Evolutionary conservation across 1,140 invertebrate species (phyloP), one percentile per base, ranked within the genome.

Genomic region (Hydropsyche tenuis): DNA sequence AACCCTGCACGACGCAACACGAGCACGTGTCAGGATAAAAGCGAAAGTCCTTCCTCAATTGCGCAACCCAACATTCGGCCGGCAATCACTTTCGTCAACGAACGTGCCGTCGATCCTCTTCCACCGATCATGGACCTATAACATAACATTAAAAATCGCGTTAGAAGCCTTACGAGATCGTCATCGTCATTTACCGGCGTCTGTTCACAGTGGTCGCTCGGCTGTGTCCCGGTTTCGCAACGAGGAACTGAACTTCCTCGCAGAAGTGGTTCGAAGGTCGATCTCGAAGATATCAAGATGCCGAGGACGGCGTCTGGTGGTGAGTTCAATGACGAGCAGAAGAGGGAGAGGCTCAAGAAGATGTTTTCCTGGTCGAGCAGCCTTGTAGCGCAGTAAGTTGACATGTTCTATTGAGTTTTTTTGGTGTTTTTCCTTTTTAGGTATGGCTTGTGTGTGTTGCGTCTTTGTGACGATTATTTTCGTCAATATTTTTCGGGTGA

Each of bases 331-430:
- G 68, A 70, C 14, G 74, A 75, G 0, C 12, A 20, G n/a, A 75
- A 72, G 20, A 72, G 42, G 64, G 74, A 75, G 22, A 75, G 72
- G 45, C 14, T 72, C 1, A 71, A 20, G 16, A 71, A 60, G 30
- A 75, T 75, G 74, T 75, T 75, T 53, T 72, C 69, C 51, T 75
- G 74, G 74, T 72, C 74, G 4, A 72, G 62, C 37, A 68, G 16
- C 18, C 42, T 72, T 45, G 3, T 74, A 16, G 60, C 23, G 22
- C 46, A 22, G 71, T 71, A 65, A 72, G 45, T 43, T 45, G 23
- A 62, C 30, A 37, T 4, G 9, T 68, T 68, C 56, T 68, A 43
- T 69, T 74, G 16, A 64, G 65, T 53, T 37, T 73, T 22, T 48
- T 71, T 69, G 48, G 3, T 53, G n/a, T n/a, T n/a, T n/a, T n/a